Percentiles rank a stretch among this genome's conserved stretches.
Conservation (phyloP, 1,140 invertebrate genomes). For the Neodiprion fabricii region DNA sequence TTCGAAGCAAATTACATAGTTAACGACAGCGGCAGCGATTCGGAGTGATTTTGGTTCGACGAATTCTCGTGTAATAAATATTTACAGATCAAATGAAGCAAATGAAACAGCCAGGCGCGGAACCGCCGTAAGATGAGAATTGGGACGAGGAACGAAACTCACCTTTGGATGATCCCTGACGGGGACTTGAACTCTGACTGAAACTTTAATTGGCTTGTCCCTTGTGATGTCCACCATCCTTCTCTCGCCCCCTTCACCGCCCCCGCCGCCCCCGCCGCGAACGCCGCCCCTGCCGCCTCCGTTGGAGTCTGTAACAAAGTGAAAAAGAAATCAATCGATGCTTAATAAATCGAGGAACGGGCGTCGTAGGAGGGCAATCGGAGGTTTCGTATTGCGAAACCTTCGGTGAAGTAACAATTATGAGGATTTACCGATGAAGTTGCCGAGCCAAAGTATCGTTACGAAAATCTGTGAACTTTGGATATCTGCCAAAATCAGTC, state of each 20-base stretch:
- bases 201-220: constrained; percentile 82
- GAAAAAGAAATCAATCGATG: neutral
- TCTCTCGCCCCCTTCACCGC: constrained; percentile 54
- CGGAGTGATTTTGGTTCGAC: too few relatives aligned
- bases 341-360: neutral
- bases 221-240: constrained; percentile 83
- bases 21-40: too few relatives aligned
- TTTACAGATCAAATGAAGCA: too few relatives aligned
- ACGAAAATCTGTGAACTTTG: neutral
- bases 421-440: neutral
- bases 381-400: neutral
- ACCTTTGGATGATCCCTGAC: constrained; percentile 85
- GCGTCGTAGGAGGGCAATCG: neutral
- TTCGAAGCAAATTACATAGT: too few relatives aligned
- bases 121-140: too few relatives aligned
- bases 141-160: constrained; percentile 35
- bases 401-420: neutral
- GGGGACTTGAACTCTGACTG: constrained; percentile 80
- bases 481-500: neutral
- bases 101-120: too few relatives aligned
- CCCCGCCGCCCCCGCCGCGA: constrained; percentile 21
- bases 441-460: neutral
- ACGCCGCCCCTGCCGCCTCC: constrained; percentile 34
- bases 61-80: too few relatives aligned
- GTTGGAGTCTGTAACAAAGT: constrained; percentile 38